Conservation (phyloP, 2,113 vertebrate genomes). For the Lonchura striata region DNA sequence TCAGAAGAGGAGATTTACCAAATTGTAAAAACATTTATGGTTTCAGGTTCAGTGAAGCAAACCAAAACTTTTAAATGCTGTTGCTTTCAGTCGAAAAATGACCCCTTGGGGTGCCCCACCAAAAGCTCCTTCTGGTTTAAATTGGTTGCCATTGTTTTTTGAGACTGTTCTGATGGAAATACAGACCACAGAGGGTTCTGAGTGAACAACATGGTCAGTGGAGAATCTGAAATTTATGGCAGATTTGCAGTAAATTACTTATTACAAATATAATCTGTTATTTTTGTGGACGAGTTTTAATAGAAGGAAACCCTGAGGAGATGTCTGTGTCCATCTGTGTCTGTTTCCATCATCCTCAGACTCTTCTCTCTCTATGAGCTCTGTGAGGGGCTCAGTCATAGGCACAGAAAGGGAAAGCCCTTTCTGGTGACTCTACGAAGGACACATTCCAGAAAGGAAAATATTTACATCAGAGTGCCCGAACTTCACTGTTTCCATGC, state of each 20-base stretch:
- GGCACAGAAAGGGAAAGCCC: background rate
- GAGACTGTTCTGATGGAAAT: background rate
- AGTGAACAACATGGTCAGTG: background rate
- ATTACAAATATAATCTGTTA: background rate
- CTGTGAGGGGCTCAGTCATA: accelerated
- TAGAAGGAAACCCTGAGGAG: background rate
- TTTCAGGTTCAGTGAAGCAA: background rate
- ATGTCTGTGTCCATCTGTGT: background rate
- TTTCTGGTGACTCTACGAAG: background rate
- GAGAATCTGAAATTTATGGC: background rate
- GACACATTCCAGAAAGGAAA: background rate
- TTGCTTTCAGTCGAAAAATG: background rate
- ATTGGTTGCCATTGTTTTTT: background rate
- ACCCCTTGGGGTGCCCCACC: background rate
- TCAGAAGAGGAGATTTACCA: background rate
- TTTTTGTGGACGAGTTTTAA: background rate
- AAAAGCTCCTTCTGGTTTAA: background rate
- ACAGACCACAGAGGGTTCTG: background rate
- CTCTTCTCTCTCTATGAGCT: background rate
- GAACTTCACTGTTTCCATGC: background rate
- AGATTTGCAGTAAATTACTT: background rate
- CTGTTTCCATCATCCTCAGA: background rate
- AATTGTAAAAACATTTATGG: background rate
- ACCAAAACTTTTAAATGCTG: background rate
- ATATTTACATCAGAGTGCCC: background rate